Evolutionary conservation across 2,113 vertebrate species (phyloP), one percentile per base, ranked within the genome.

Genomic region (Anseranas semipalmata): DNA sequence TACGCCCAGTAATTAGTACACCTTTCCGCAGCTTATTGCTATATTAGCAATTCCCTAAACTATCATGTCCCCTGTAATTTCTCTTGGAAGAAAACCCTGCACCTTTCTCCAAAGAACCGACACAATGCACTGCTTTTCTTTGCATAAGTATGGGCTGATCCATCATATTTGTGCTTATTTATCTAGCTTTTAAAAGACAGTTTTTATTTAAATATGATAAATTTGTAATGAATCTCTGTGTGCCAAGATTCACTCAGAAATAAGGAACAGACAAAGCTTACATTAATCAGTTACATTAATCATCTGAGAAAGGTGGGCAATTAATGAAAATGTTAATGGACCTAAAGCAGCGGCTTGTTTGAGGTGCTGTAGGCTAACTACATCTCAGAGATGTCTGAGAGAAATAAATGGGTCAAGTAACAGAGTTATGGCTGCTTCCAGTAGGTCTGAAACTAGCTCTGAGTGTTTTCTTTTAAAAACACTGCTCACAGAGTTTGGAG

Each of bases 31-130:
- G n/a, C 71, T 94, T 88, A 95, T 63, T 93, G 71, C 71, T 88
- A 1, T 78, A 95, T 95, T 96, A 97, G 68, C 85, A 94, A 79
- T 89, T 95, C 93, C 89, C 95, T 90, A 45, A 95, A 94, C 78
- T 58, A 86, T 32, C 56, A 41, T 6, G 63, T 94, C 58, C 48
- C 66, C 19, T 94, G 75, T 76, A 12, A 62, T 89, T 93, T 91
- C 85, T 95, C 79, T 81, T 84, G 81, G 60, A 71, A 93, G 28
- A 91, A 93, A 58, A 2, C 6, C 39, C 43, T 7, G n/a, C 46
- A 43, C 55, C 46, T 62, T 91, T 88, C 74, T 93, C 71, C 45
- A 84, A 87, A 91, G 60, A 56, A 75, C 43, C 1, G 1, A 46
- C 75, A 85, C 17, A 83, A 68, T 28, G 28, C 43, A 81, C n/a